Base-by-base conservation (phyloP, 2,113 vertebrate species). In the Myotis lucifugus region DNA sequence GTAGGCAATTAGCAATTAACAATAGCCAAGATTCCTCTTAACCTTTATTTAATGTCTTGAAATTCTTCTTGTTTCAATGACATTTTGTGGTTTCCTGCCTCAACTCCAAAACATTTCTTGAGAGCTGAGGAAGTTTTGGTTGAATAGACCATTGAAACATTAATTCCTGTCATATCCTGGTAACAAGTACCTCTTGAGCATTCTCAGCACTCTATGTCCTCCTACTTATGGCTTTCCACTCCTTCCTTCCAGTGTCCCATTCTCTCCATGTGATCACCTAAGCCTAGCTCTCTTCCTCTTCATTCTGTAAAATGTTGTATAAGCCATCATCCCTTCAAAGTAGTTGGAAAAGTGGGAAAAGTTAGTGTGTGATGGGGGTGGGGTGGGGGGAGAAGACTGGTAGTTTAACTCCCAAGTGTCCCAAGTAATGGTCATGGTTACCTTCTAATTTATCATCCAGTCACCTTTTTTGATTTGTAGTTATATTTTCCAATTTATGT, bases 41-140 rank as follows among this genome's bases (percentile, higher is more conserved):
- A 87, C 54, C 27, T 97, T 94, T 95, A 81, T 93, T 95, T 93
- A 88, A 88, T 86, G 46, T 92, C 86, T 88, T 67, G 74, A 94
- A 91, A 79, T 91, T 97, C 79, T 96, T 52, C 88, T 88, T 40
- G 27, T 56, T 95, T 96, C 78, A 84, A 37, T 74, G 90, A 48
- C n/a, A 90, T 85, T 74, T 91, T 83, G 72, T 90, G 66, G 37
- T 74, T 92, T 83, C 34, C 14, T 46, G 46, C 34, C 34, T 48
- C 1, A 8, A 23, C n/a, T n/a, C 9, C 14, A 72, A 67, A 72
- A 46, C 84, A 56, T 84, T 89, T 95, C 48, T 95, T 86, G 59
- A 91, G 93, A 84, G 59, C 46, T 67, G 21, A 34, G 61, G 61
- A 93, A 92, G 48, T 86, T 93, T 81, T 32, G 37, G 18, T 69